Conservation (phyloP, 1,140 invertebrate genomes). For the Drosophila littoralis region DNA sequence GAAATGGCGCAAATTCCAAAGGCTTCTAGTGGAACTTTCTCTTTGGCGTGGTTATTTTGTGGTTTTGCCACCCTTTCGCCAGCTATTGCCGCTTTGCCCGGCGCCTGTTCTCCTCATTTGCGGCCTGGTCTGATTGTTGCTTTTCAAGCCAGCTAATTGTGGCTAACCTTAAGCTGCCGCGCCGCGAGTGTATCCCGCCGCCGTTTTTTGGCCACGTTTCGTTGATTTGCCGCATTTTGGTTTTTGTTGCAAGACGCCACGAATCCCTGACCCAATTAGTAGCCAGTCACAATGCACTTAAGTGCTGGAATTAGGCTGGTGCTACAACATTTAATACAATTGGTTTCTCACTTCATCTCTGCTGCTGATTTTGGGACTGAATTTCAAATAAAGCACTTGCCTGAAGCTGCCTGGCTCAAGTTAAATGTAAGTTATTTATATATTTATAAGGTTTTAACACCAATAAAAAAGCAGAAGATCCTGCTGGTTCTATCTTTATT, state of each 20-base stretch:
- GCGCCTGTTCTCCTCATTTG: constrained; percentile 29
- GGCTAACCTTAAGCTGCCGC: constrained; percentile 32
- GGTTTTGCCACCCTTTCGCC: constrained; percentile 2
- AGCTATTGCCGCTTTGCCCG: background rate
- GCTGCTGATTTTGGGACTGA: background rate
- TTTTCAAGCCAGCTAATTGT: constrained; percentile 40
- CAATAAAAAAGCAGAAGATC: too few relatives aligned
- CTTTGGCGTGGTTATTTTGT: constrained; percentile 19
- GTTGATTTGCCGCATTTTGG: constrained; percentile 11
- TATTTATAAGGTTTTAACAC: too few relatives aligned
- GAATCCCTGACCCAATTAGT: constrained; percentile 26
- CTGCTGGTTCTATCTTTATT: too few relatives aligned
- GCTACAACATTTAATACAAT: too few relatives aligned
- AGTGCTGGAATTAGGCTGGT: background rate
- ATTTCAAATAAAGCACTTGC: too few relatives aligned
- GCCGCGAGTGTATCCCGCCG: background rate
- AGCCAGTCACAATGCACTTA: background rate
- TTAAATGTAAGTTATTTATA: too few relatives aligned
- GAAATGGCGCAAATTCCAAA: constrained; percentile 32
- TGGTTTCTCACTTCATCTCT: background rate
- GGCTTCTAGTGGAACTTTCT: constrained; percentile 10
- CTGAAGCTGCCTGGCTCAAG: too few relatives aligned
- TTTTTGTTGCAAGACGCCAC: constrained; percentile 17
- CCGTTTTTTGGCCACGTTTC: background rate
- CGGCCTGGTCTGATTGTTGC: constrained; percentile 35